These are phyloP conservation scores for Ochotona princeps DNA, from an alignment of 2,113 vertebrate genomes.

Conservation along the genomic window DNA sequence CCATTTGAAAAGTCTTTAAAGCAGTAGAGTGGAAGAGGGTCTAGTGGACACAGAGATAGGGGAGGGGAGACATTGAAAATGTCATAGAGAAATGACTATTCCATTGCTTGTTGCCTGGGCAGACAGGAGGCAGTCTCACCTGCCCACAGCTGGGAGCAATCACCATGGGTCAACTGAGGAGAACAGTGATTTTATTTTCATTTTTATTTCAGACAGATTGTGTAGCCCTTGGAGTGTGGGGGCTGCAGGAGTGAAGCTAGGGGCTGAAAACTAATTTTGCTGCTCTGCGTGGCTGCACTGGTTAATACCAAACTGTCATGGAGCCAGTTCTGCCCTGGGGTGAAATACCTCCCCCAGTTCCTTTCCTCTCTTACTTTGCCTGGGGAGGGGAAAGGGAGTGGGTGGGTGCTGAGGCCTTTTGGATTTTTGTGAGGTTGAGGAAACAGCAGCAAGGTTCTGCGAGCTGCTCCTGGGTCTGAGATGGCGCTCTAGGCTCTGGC, in stretches of 20 bases:
- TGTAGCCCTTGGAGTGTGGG: conserved; percentile 64
- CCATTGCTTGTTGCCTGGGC: conserved; percentile 52
- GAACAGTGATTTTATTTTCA: conserved; percentile 77
- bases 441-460: not conserved
- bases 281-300: conserved; percentile 72
- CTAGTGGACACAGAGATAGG: not conserved
- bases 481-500: not conserved
- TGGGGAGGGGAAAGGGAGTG: not conserved
- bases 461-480: conserved; percentile 31
- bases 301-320: conserved; percentile 78
- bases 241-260: conserved; percentile 61
- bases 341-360: conserved; percentile 64
- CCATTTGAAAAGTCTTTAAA: conserved; percentile 69
- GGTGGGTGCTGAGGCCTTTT: not conserved
- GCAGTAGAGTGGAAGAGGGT: conserved; percentile 29
- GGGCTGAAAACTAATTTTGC: conserved; percentile 75
- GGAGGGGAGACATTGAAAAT: conserved; percentile 54
- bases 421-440: not conserved
- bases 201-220: conserved; percentile 79
- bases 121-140: conserved; percentile 76
- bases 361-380: conserved; percentile 59
- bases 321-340: conserved; percentile 63
- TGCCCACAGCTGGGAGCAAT: conserved; percentile 37
- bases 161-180: conserved; percentile 57
- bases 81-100: conserved; percentile 67